phyloP scores from a whole-genome alignment of 2,113 vertebrate genomes.

The Alethe diademata region DNA sequence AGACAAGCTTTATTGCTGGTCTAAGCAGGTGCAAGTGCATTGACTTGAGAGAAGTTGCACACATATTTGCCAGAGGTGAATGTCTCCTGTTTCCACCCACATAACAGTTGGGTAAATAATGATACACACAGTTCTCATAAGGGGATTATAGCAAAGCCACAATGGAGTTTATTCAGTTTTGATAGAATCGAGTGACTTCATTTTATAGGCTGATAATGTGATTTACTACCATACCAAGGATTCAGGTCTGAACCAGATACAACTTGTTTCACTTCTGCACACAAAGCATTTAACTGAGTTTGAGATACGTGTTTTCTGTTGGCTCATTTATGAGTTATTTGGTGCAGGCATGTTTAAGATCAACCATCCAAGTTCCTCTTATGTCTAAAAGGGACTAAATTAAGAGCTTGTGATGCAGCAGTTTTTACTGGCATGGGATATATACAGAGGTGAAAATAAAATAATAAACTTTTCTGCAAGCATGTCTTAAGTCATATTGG shows the following conservation, averaged over 20 bases:
- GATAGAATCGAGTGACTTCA: conserved; percentile 55
- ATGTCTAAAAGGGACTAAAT: conserved; percentile 33
- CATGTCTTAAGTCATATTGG: conserved; percentile 17
- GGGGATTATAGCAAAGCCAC: conserved; percentile 49
- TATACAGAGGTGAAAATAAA: conserved; percentile 46
- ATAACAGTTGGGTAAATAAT: conserved; percentile 57
- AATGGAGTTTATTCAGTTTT: conserved; percentile 56
- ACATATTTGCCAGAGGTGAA: conserved; percentile 26
- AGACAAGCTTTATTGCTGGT: not conserved
- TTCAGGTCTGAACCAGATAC: conserved; percentile 16
- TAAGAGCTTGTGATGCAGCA: conserved; percentile 49
- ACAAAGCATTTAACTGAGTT: conserved; percentile 16
- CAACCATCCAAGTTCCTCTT: not conserved
- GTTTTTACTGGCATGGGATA: conserved; percentile 46
- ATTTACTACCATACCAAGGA: not conserved
- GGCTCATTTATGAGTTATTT: not conserved
- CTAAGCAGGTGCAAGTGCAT: conserved; percentile 15
- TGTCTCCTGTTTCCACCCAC: conserved; percentile 54
- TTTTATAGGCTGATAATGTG: conserved; percentile 44
- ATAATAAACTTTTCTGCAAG: conserved; percentile 45
- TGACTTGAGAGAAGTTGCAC: not conserved
- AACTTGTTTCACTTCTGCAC: conserved; percentile 12
- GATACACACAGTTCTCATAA: conserved; percentile 39
- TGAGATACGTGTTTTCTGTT: not conserved
- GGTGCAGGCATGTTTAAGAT: not conserved